Base-by-base conservation (phyloP, 2,797 vertebrate genomes). In the Hapalemur alaotrensis region DNA sequence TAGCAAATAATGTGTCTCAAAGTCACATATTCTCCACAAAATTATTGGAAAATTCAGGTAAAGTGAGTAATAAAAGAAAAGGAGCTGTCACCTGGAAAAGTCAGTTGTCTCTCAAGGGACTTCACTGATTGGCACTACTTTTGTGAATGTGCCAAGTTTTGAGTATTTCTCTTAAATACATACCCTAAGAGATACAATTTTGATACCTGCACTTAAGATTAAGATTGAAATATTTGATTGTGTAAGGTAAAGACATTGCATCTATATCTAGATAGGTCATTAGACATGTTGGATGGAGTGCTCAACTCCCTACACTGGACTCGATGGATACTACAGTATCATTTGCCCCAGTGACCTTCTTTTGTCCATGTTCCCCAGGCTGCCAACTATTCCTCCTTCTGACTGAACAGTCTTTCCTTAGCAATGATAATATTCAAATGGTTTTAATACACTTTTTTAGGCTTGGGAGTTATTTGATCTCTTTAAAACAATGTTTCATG, bases 1-100 rank as follows among this genome's bases (percentile, higher is more conserved):
- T 54, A 88, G 72, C 81, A 94, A 95, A 93, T 25, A 25, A 72
- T 63, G 38, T 54, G 13, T 46, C n/a, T 86, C 43, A 82, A 96
- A 73, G 38, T 69, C 65, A 87, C 17, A 6, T 69, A 41, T 85
- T 69, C 30, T 78, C 48, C 78, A 93, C 14, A 54, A 83, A 67
- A 93, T 61, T 72, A 67, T 25, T 87, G 76, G 32, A 92, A 41
- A 90, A 69, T 72, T 10, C 65, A 95, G 4, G 46, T 65, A 75
- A 90, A 70, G 3, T 67, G 48, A 88, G 17, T 61, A 73, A 75
- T 54, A 91, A 79, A 90, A 67, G 5, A 7, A 79, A 67, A 61
- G n/a, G 30, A 22, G 23, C 22, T 91, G 28, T 32, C 4, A 32
- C 32, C 30, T 43, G 14, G 17, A 59, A 79, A 81, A 93, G 12